Percentiles rank a stretch among this genome's conserved stretches.
Evolutionary conservation across 2,113 vertebrate genomes (phyloP).

Genomic region (Cisticola juncidis): DNA sequence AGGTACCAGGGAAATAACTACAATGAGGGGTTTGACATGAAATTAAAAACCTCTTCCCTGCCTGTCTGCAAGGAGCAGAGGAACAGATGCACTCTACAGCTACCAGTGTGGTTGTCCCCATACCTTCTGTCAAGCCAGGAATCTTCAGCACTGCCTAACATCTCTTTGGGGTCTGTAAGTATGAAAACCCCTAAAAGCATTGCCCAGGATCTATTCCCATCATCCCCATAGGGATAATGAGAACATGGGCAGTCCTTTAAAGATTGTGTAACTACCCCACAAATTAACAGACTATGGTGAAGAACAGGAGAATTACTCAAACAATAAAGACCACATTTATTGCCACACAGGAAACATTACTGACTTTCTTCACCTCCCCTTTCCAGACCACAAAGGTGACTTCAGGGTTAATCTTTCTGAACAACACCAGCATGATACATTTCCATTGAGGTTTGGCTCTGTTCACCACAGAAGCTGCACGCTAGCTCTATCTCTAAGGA

Average conservation of each 20-base stretch:
- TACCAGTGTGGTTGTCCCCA: background rate
- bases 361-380: background rate
- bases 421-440: background rate
- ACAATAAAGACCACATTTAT: background rate
- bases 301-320: background rate
- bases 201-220: background rate
- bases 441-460: background rate
- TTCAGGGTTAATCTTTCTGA: background rate
- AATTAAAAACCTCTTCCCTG: background rate
- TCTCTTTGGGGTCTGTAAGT: background rate
- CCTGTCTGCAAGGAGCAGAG: background rate
- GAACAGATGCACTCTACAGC: background rate
- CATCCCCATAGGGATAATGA: background rate
- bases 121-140: background rate
- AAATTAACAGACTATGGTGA: background rate
- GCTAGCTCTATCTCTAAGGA: background rate
- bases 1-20: background rate
- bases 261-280: background rate
- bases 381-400: background rate
- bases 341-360: background rate
- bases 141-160: background rate
- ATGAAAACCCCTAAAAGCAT: background rate
- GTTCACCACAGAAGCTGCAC: background rate
- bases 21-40: background rate
- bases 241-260: background rate